Percentiles rank a stretch among this genome's conserved stretches.
Conservation (phyloP, 1,140 invertebrate species). For the Fopius arisanus region DNA sequence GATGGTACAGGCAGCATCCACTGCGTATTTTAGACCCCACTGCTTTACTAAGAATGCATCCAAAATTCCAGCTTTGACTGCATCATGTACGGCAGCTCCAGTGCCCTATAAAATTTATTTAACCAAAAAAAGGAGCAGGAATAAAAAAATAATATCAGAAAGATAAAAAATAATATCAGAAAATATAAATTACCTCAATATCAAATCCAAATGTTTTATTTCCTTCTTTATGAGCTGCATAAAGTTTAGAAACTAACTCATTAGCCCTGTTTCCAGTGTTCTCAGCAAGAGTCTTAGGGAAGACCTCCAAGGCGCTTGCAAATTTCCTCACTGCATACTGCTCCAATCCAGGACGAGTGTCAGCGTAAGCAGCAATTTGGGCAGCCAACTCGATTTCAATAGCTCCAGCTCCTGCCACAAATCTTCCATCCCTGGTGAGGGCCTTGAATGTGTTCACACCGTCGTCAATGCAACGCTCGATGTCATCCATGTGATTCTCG, state of each 20-base stretch:
- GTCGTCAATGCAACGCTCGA: conserved; percentile 98
- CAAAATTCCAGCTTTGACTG: conserved; percentile 77
- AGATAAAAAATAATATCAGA: conserved; percentile 18
- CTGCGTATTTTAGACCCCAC: conserved; percentile 96
- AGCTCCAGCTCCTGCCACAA: conserved; percentile 94
- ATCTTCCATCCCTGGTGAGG: conserved; percentile 72
- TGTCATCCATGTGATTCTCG: conserved; percentile 99
- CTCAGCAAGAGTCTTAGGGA: conserved; percentile 93
- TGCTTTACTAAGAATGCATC: conserved; percentile 90
- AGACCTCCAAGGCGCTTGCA: conserved; percentile 87
- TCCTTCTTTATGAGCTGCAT: conserved; percentile 90
- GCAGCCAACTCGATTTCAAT: conserved; percentile 93
- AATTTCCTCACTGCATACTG: conserved; percentile 98
- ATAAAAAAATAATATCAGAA: no score
- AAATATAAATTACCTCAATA: conserved; percentile 73
- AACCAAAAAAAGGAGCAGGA: not conserved
- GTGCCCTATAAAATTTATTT: conserved; percentile 58
- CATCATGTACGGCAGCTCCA: conserved; percentile 74
- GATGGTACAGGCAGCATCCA: conserved; percentile 90
- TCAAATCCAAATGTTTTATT: conserved; percentile 87
- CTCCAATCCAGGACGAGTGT: conserved; percentile 92
- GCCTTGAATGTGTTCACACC: conserved; percentile 98
- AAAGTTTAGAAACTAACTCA: conserved; percentile 89
- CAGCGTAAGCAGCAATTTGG: conserved; percentile 84
- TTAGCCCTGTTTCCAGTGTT: conserved; percentile 91